phyloP scores from a whole-genome alignment of 2,113 vertebrate genomes.

The Cyprinus carpio region DNA sequence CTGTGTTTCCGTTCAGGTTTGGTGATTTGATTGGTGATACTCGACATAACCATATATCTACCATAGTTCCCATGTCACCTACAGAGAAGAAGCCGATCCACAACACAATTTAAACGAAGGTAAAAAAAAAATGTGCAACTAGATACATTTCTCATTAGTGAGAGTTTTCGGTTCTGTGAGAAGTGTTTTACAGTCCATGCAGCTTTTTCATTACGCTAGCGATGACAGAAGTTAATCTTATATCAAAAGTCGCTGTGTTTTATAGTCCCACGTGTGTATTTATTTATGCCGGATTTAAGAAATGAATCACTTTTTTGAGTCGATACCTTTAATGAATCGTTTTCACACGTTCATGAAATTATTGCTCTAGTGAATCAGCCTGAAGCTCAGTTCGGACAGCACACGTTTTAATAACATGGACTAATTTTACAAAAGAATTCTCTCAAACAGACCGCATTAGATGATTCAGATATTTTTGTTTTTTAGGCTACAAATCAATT shows the following conservation, averaged over 20 bases:
- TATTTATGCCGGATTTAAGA: too few relatives aligned
- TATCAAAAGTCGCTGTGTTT: too few relatives aligned
- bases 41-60: not conserved
- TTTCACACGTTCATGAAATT: not conserved
- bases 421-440: not conserved
- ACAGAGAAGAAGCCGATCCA: not conserved
- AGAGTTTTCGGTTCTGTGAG: not conserved
- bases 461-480: not conserved
- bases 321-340: too few relatives aligned
- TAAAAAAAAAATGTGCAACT: not conserved
- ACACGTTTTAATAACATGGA: not conserved
- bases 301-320: too few relatives aligned
- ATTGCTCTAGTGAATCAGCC: not conserved
- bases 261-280: too few relatives aligned
- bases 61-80: not conserved
- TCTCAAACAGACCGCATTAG: not conserved
- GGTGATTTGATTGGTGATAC: not conserved
- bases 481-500: not conserved
- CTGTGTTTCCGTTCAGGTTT: not conserved
- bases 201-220: not conserved
- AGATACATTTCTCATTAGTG: not conserved
- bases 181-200: not conserved
- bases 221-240: too few relatives aligned
- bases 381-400: not conserved
- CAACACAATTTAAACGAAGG: not conserved